Percentiles rank a stretch among this genome's conserved stretches.
These are phyloP conservation scores for Pseudorhiza aurosa DNA, from an alignment of 30 jellyfish, hydroid and myxozoan genomes.

Conservation along the genomic window DNA sequence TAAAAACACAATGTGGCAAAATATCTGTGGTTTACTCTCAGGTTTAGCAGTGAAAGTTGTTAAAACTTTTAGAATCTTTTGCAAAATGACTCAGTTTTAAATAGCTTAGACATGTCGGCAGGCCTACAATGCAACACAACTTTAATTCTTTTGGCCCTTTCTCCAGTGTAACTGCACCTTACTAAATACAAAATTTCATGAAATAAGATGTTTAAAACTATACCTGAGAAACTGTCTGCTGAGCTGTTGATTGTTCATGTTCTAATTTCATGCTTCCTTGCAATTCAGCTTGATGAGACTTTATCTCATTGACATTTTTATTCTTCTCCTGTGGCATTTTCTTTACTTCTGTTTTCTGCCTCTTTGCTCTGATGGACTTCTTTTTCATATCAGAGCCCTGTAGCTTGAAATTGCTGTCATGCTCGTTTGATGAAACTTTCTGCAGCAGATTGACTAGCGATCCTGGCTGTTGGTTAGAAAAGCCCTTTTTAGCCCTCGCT, in stretches of 20 bases:
- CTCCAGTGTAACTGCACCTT: no score
- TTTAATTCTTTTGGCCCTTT: no score
- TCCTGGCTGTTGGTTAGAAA: not conserved
- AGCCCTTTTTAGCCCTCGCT: not conserved
- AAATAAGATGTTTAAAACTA: no score
- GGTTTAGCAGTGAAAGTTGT: no score
- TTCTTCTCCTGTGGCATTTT: not conserved
- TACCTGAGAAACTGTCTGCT: constrained; percentile 24
- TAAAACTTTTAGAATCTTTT: no score
- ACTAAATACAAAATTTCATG: no score
- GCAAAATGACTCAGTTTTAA: no score
- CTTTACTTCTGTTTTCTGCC: not conserved
- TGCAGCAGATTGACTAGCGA: constrained; percentile 14
- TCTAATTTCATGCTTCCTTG: not conserved
- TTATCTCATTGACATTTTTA: not conserved
- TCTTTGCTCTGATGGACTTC: constrained; percentile 13
- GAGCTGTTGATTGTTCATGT: not conserved
- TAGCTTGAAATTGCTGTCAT: not conserved
- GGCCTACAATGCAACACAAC: no score
- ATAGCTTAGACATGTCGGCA: no score
- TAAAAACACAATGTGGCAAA: no score
- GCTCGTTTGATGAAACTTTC: not conserved
- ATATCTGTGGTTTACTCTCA: no score
- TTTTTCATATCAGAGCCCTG: not conserved
- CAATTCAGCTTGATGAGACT: not conserved